Evolutionary conservation across 2,888 invertebrate genomes (phyloP).

Genomic region (Anthoptus insignis): DNA sequence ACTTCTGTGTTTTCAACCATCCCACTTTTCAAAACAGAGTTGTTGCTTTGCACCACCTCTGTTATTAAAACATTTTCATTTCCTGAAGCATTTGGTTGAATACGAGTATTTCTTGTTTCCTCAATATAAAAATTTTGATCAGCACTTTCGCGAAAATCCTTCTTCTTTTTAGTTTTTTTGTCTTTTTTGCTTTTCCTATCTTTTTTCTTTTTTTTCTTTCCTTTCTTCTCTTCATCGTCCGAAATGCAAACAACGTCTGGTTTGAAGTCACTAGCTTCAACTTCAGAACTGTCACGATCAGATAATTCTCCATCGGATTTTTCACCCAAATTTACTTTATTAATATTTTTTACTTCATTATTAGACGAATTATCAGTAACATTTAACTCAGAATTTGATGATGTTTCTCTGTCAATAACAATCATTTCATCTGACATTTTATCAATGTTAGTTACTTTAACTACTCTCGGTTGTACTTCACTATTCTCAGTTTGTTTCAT

Average conservation of each 20-base stretch:
- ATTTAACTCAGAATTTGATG: slow-evolving; percentile 1
- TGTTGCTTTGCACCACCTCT: neutral
- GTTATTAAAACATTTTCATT: neutral
- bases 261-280: slow-evolving; percentile 65
- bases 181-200: slow-evolving; percentile 77
- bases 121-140: slow-evolving; percentile 72
- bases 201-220: slow-evolving; percentile 65
- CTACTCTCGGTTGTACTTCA: neutral
- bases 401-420: neutral
- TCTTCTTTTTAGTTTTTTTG: slow-evolving; percentile 67
- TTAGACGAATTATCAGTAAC: neutral
- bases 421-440: slow-evolving; percentile 11
- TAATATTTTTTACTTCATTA: slow-evolving; percentile 11
- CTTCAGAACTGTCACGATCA: slow-evolving; percentile 69
- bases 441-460: slow-evolving; percentile 11
- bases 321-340: slow-evolving; percentile 49
- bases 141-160: slow-evolving; percentile 70
- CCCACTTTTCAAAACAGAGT: neutral
- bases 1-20: neutral
- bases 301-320: slow-evolving; percentile 73
- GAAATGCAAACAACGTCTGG: slow-evolving; percentile 86
- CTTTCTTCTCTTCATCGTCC: slow-evolving; percentile 66
- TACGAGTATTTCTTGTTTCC: neutral
- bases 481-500: neutral
- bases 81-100: neutral